phyloP scores from a whole-genome alignment of 2,113 vertebrate genomes.

The Corythaixoides concolor region DNA sequence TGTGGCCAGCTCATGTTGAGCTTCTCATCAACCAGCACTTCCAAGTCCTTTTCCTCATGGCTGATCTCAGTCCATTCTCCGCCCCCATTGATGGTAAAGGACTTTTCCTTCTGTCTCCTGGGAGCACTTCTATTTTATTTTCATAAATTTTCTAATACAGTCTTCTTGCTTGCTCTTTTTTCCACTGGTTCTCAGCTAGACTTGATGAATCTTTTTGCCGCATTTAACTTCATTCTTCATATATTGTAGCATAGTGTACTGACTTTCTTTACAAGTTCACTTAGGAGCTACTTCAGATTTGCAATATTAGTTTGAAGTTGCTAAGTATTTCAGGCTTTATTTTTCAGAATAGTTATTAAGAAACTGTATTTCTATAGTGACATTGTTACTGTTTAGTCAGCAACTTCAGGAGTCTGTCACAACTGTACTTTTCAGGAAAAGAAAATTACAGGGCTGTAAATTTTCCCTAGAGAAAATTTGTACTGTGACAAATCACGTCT shows the following conservation, averaged over 20 bases:
- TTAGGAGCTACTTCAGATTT: background rate
- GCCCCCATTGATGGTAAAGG: background rate
- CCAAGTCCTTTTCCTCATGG: too few species aligned
- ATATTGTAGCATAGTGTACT: background rate
- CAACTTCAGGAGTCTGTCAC: slow-evolving; percentile 27
- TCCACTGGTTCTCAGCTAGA: background rate
- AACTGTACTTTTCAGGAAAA: background rate
- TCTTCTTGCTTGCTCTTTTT: background rate
- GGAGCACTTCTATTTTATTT: background rate
- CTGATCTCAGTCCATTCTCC: too few species aligned
- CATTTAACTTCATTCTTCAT: background rate
- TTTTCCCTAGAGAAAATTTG: background rate
- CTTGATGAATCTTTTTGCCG: background rate
- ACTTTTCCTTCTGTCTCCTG: background rate
- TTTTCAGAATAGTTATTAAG: background rate
- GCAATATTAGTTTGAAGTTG: background rate
- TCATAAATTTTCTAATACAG: background rate
- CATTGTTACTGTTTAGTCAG: slow-evolving; percentile 37
- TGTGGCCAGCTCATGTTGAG: too few species aligned
- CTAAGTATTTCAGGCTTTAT: background rate
- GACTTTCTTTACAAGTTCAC: background rate
- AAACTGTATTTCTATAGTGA: background rate
- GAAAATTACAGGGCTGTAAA: slow-evolving; percentile 31
- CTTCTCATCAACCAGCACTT: too few species aligned
- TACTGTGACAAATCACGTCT: background rate